Base-by-base conservation (phyloP, 2,888 invertebrate species). In the Ennomos quercinarius region DNA sequence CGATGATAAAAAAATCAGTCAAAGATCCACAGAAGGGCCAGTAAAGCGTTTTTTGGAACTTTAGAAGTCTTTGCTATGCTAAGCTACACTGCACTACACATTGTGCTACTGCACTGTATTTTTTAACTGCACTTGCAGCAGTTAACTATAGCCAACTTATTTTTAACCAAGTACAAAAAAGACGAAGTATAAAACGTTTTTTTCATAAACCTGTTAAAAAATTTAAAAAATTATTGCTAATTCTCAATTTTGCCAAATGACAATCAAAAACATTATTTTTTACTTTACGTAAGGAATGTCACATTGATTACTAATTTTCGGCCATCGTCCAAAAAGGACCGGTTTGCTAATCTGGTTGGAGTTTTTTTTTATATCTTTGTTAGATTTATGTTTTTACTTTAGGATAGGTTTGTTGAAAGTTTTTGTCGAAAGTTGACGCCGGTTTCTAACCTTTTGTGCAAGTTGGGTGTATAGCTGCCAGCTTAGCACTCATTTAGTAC, bases 331-430 rank as follows among this genome's bases (percentile, higher is more conserved):
- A 48, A 54, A 43, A 55, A 43, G 39, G 46, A 58, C 61, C 68
- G 63, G 64, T 67, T 9, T 0, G 4, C 62, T 39, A 61, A 67
- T 70, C 72, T 69, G 67, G 67, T 59, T 66, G 34, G 36, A 27
- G 8, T 17, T 52, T 59, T 60, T 57, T 27, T 6, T 27, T 6
- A 27, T 59, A 61, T 46, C 57, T 43, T 43, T 38, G 38, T 48
- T 36, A 43, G 46, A 55, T 60, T 53, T 46, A 44, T 55, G 49
- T 43, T 50, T 61, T 54, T 37, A 27, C 35, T 36, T 13, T 41
- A 43, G 53, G 27, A 47, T 46, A 35, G 43, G 27, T 40, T 46
- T 47, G 43, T 51, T 47, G 55, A 61, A 61, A 61, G 51, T 52
- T 53, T 47, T 59, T 56, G 47, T 51, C 39, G 60, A 61, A 61